A percentile compares a stretch with the other conserved stretches of the same genome.
Evolutionary conservation across 2,888 invertebrate species (phyloP).

Genomic region (Blastobasis adustella): DNA sequence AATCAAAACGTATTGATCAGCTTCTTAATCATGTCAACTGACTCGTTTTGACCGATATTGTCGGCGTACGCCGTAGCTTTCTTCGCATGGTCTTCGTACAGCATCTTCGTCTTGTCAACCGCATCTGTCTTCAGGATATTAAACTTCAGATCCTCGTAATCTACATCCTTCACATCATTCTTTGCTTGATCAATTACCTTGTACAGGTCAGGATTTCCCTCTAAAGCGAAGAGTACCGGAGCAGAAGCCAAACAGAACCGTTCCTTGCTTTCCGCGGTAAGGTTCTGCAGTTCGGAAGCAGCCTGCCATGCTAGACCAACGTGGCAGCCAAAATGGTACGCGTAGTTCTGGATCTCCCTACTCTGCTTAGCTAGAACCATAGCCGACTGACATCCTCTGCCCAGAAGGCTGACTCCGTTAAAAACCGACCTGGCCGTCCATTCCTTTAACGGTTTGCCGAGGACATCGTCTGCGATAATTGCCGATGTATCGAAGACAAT

Average conservation of each 20-base stretch:
- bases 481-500: slow-evolving; percentile 54
- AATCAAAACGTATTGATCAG: slow-evolving; percentile 43
- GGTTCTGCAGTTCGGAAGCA: slow-evolving; percentile 50
- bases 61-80: slow-evolving; percentile 56
- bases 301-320: slow-evolving; percentile 89
- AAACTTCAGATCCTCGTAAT: slow-evolving; percentile 77
- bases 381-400: slow-evolving; percentile 87
- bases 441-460: slow-evolving; percentile 78
- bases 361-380: slow-evolving; percentile 84
- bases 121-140: slow-evolving; percentile 64
- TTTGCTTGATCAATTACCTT: slow-evolving; percentile 76
- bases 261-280: slow-evolving; percentile 75
- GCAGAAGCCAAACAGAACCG: slow-evolving; percentile 87
- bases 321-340: slow-evolving; percentile 87
- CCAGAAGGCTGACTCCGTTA: slow-evolving; percentile 78
- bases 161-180: slow-evolving; percentile 78
- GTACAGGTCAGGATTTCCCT: slow-evolving; percentile 83
- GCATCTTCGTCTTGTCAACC: slow-evolving; percentile 49
- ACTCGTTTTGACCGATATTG: slow-evolving; percentile 54
- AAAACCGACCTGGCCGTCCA: slow-evolving; percentile 83
- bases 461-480: slow-evolving; percentile 48
- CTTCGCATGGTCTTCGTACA: slow-evolving; percentile 59
- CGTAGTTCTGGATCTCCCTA: slow-evolving; percentile 79
- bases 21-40: slow-evolving; percentile 63
- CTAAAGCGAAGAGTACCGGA: slow-evolving; percentile 88